Evolutionary conservation across 2,888 invertebrate species (phyloP).

Genomic region (Lasioglossum oenotherae): DNA sequence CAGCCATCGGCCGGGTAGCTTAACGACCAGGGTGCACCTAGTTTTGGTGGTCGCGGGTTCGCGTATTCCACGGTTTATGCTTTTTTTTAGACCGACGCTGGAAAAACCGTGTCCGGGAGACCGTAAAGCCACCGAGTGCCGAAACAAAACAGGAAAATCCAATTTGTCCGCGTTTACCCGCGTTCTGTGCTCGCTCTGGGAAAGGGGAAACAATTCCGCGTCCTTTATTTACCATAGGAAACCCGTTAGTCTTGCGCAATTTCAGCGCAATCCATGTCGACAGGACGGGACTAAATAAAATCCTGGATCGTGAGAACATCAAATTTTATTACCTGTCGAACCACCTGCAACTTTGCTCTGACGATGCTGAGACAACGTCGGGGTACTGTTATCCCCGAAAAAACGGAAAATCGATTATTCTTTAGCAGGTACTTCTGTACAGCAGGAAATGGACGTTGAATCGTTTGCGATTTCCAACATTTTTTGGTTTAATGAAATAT

Average conservation of each 20-base stretch:
- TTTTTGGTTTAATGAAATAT: background rate
- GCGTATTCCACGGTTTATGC: background rate
- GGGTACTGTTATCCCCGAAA: too few species aligned
- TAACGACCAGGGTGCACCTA: background rate
- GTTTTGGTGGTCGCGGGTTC: background rate
- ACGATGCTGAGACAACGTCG: background rate
- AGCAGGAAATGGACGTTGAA: background rate
- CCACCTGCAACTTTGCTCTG: background rate
- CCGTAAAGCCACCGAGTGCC: constrained; percentile 3
- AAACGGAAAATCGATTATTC: background rate
- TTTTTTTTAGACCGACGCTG: background rate
- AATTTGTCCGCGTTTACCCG: background rate
- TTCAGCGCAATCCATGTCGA: background rate
- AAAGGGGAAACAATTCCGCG: background rate
- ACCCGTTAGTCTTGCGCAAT: background rate
- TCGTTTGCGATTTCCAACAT: background rate
- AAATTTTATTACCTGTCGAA: background rate
- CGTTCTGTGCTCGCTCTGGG: background rate
- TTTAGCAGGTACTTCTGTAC: background rate
- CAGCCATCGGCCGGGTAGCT: background rate
- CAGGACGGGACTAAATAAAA: background rate
- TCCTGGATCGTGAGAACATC: background rate
- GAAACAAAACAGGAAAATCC: background rate
- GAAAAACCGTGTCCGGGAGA: background rate
- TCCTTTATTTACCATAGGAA: constrained; percentile 12